A percentile compares a stretch with the other conserved stretches of the same genome.
phyloP scores from a whole-genome alignment of 2,888 invertebrate genomes.

The Neuroscelio doddi region DNA sequence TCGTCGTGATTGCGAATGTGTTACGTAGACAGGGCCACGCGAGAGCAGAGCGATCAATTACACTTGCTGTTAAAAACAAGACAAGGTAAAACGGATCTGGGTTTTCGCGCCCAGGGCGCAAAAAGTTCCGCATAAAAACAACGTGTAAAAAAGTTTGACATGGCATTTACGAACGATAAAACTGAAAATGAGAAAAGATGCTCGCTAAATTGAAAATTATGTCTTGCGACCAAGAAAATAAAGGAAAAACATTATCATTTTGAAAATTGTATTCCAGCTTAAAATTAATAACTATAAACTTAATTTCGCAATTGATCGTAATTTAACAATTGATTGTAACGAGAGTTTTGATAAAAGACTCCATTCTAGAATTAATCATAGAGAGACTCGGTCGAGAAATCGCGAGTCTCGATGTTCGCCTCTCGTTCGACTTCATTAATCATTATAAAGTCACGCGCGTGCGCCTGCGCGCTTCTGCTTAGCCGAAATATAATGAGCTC shows the following conservation, averaged over 20 bases:
- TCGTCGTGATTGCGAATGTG: conserved; percentile 36
- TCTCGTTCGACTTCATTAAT: conserved; percentile 49
- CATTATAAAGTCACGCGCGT: conserved; percentile 51
- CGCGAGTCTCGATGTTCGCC: no score
- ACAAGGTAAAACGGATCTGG: conserved; percentile 33
- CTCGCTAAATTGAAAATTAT: no score
- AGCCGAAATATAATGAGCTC: conserved; percentile 66
- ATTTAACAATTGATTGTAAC: no score
- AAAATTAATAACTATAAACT: no score
- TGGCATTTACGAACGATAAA: conserved; percentile 46
- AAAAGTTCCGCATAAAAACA: conserved; percentile 29
- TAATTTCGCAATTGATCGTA: no score
- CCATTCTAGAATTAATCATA: background rate
- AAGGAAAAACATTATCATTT: no score
- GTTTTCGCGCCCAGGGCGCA: conserved; percentile 29
- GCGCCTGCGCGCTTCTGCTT: conserved; percentile 50
- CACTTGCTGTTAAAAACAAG: conserved; percentile 36
- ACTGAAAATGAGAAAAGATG: conserved; percentile 29
- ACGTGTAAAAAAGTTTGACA: conserved; percentile 29
- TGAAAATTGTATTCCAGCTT: no score
- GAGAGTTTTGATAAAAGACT: background rate
- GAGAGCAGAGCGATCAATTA: conserved; percentile 35
- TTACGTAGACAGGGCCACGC: conserved; percentile 19
- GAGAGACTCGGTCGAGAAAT: background rate
- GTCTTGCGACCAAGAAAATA: no score